Evolutionary conservation across 2,888 invertebrate species (phyloP).

Genomic region (Deroplatys truncata): DNA sequence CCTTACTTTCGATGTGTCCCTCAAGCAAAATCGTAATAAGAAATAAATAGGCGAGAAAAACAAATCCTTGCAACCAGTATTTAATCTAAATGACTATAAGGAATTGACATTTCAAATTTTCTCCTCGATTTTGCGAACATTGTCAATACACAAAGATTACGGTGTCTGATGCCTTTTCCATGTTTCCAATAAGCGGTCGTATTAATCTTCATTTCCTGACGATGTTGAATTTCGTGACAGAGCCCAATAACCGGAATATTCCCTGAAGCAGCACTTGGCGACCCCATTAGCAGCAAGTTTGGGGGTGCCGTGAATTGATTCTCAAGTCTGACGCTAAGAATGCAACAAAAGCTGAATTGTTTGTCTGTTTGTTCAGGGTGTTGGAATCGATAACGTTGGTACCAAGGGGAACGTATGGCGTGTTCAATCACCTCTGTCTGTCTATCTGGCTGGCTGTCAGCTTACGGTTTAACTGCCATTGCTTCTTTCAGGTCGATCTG

Average conservation of each 20-base stretch:
- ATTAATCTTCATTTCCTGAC: not conserved
- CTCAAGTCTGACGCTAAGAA: not conserved
- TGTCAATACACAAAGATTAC: too few species aligned
- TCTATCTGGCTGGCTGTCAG: not conserved
- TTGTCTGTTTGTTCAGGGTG: not conserved
- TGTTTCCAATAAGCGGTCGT: not conserved
- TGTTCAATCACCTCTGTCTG: not conserved
- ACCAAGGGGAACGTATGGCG: not conserved
- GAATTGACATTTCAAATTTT: too few species aligned
- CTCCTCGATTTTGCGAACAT: too few species aligned
- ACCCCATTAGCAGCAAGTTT: not conserved
- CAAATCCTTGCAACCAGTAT: too few species aligned
- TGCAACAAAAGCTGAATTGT: not conserved
- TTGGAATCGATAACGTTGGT: not conserved
- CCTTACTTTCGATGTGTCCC: too few species aligned
- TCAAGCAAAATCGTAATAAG: too few species aligned
- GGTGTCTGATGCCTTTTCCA: not conserved
- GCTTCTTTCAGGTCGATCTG: not conserved
- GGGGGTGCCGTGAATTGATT: not conserved
- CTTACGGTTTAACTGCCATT: not conserved
- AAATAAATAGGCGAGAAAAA: too few species aligned
- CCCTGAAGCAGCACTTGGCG: not conserved
- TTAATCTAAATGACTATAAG: too few species aligned
- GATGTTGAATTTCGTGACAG: not conserved
- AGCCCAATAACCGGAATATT: not conserved